Percentiles rank a stretch among this genome's conserved stretches.
Evolutionary conservation across 2,797 vertebrate species (phyloP).

Genomic region (Sebastes vulpes): DNA sequence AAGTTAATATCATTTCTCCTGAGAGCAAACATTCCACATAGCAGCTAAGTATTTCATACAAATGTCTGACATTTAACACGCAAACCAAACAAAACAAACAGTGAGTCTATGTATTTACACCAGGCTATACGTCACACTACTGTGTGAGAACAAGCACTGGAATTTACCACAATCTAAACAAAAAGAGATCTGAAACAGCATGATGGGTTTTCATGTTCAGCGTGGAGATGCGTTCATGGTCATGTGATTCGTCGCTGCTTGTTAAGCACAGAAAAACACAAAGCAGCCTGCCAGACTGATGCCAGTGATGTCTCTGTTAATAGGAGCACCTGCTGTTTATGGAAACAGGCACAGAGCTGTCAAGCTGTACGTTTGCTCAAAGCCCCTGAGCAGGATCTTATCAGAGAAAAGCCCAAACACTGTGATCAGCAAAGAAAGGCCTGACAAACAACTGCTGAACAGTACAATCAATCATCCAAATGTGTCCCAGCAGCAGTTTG

Average conservation of each 20-base stretch:
- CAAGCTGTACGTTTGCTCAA: constrained; percentile 43
- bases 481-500: constrained; percentile 5
- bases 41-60: constrained; percentile 56
- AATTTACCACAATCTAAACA: constrained; percentile 32
- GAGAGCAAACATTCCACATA: constrained; percentile 59
- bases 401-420: constrained; percentile 54
- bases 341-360: constrained; percentile 56
- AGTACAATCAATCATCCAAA: constrained; percentile 14
- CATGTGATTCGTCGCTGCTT: constrained; percentile 15
- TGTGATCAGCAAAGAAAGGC: constrained; percentile 36
- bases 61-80: constrained; percentile 58
- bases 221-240: background rate
- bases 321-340: constrained; percentile 82
- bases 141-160: constrained; percentile 43
- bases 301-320: constrained; percentile 44
- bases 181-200: background rate
- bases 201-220: constrained; percentile 9
- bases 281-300: constrained; percentile 42
- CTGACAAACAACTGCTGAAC: constrained; percentile 34
- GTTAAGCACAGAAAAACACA: constrained; percentile 59
- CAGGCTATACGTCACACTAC: constrained; percentile 15
- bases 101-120: constrained; percentile 21
- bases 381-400: constrained; percentile 64
- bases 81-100: constrained; percentile 46
- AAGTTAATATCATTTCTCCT: constrained; percentile 32